Evolutionary conservation across 2,797 vertebrate genomes (phyloP), one percentile per base, ranked within the genome.

Genomic region (Enteromius anoplus): DNA sequence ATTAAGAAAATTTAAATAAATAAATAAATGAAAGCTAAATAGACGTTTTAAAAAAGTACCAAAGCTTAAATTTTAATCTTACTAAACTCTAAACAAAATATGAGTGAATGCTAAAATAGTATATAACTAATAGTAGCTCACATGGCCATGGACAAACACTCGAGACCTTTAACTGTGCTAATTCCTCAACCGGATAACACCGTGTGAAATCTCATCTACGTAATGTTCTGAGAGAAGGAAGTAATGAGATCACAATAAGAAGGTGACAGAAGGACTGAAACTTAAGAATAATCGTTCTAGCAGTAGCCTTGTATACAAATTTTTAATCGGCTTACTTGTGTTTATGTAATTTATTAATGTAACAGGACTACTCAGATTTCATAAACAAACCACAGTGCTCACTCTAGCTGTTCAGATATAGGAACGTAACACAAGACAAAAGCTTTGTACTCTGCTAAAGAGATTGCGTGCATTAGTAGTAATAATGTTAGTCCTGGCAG

Each of bases 221-320:
- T 64, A 82, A 80, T 78, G 80, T 78, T 82, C 53, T 72, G 66
- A 82, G 71, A 60, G 81, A 64, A 80, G 77, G 37, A 64, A 70
- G 62, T 86, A 83, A 80, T 62, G 64, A 62, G 85, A 83, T 83
- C 53, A 83, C 70, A 60, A 42, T 76, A 72, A 84, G 77, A 71
- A 75, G 70, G 78, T 80, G 53, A 75, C 32, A 82, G 68, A 82
- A 21, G 45, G 70, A 75, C 34, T 17, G 42, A 45, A 73, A 78
- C 10, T 10, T 29, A 19, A 55, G 23, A 71, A 82, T 88, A 88
- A 91, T 10, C 29, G 29, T 88, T 88, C 83, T 65, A 45, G n/a
- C 47, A 17, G 19, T 73, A 32, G 11, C 49, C 40, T 32, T 1
- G 34, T 49, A 69, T 21, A 15, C 21, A 58, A 60, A 55, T 42